Conservation (phyloP, 1,140 invertebrate genomes). For the Colletes gigas region DNA sequence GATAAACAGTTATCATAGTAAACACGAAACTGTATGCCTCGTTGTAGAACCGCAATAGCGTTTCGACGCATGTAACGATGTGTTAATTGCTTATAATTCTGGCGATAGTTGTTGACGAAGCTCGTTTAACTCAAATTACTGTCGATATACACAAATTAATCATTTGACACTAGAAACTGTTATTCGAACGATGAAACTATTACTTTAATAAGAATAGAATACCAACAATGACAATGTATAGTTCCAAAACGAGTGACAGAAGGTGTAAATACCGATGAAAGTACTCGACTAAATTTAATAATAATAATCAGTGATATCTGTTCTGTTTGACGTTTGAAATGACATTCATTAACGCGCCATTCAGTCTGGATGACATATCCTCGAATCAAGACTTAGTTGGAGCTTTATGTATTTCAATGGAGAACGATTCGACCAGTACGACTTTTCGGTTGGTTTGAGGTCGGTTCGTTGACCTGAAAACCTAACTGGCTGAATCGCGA, state of each 20-base stretch:
- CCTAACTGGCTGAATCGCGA: constrained; percentile 29
- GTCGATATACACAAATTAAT: neutral
- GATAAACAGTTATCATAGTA: constrained; percentile 7
- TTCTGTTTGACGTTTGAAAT: neutral
- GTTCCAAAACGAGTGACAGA: no score
- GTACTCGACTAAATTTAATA: neutral
- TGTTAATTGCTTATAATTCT: neutral
- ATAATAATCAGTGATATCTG: neutral
- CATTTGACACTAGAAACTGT: neutral
- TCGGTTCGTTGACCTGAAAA: constrained; percentile 21
- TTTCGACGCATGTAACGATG: neutral
- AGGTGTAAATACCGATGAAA: neutral
- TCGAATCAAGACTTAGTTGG: neutral
- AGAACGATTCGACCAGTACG: neutral
- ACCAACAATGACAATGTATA: no score
- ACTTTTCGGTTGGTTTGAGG: constrained; percentile 16
- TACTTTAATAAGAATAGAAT: no score
- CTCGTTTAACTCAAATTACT: no score
- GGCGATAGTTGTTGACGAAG: neutral
- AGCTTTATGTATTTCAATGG: neutral
- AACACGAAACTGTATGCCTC: neutral
- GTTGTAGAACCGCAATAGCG: neutral
- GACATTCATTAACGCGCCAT: neutral
- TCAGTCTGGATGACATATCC: neutral
- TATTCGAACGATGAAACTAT: no score